Percentiles rank a stretch among this genome's conserved stretches.
Conservation (phyloP, 2,888 invertebrate species). For the Drosophila nr. perissopoda region DNA sequence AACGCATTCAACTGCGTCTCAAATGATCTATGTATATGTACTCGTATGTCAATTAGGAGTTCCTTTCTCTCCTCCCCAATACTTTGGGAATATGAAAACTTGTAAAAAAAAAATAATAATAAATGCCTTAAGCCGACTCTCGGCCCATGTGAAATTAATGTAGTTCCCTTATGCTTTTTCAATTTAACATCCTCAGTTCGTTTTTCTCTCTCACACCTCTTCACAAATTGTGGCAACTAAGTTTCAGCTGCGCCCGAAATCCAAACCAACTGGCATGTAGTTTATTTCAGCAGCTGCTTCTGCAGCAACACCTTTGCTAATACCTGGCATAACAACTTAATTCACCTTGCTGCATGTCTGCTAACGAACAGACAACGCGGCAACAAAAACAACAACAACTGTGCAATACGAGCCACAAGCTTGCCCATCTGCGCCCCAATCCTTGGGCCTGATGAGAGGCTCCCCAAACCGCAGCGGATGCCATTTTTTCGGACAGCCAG, state of each 20-base stretch:
- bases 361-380: conserved; percentile 54
- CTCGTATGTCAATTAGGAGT: conserved; percentile 25
- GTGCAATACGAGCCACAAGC: conserved; percentile 20
- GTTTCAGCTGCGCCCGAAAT: conserved; percentile 49
- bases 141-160: neutral
- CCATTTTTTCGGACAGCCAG: conserved; percentile 64
- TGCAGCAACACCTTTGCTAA: conserved; percentile 73
- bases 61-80: neutral
- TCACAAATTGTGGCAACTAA: conserved; percentile 23
- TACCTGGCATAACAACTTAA: conserved; percentile 77
- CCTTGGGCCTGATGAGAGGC: conserved; percentile 9
- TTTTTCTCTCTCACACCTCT: neutral
- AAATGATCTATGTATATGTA: conserved; percentile 48
- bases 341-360: conserved; percentile 59
- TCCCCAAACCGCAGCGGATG: conserved; percentile 55
- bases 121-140: neutral
- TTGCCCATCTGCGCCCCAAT: conserved; percentile 18
- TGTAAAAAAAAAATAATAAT: neutral
- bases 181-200: conserved; percentile 16
- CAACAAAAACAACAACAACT: conserved; percentile 21
- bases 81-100: neutral
- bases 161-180: conserved; percentile 23
- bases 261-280: conserved; percentile 36
- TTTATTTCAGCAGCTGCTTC: conserved; percentile 32
- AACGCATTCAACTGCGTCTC: conserved; percentile 45